Evolutionary conservation across 2,888 invertebrate genomes (phyloP).

Genomic region (Lottia gigantea): DNA sequence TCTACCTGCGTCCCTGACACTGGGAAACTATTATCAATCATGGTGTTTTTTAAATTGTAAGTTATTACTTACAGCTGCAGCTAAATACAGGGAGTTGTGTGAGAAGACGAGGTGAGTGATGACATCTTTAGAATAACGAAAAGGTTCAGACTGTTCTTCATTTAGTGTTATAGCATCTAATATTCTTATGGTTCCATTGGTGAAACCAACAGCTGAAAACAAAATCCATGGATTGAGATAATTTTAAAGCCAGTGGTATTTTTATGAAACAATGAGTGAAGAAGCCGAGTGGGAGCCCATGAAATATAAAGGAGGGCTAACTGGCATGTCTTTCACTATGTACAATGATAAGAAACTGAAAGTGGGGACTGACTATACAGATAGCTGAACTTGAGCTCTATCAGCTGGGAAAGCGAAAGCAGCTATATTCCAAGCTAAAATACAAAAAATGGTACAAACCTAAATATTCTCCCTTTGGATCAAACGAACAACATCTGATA

Average conservation of each 20-base stretch:
- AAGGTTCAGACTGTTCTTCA: slow-evolving; percentile 61
- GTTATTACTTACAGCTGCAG: slow-evolving; percentile 63
- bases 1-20: no score
- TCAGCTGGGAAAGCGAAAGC: no score
- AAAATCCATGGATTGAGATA: not conserved
- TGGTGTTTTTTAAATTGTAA: not conserved
- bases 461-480: slow-evolving; percentile 60
- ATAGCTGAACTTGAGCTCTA: no score
- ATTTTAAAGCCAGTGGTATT: no score
- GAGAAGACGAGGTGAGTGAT: slow-evolving; percentile 67
- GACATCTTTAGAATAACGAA: slow-evolving; percentile 61
- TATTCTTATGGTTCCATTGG: slow-evolving; percentile 62
- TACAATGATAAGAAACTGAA: no score
- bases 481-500: slow-evolving; percentile 61
- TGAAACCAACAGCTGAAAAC: slow-evolving; percentile 62
- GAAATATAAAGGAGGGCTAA: no score
- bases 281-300: no score
- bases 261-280: no score
- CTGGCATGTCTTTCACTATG: no score
- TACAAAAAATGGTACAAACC: slow-evolving; percentile 39
- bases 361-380: no score
- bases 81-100: slow-evolving; percentile 63
- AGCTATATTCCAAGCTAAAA: no score
- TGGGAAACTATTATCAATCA: not conserved
- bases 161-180: slow-evolving; percentile 65